A percentile compares a stretch with the other conserved stretches of the same genome.
Conservation (phyloP, 2,797 vertebrate species). For the Trachops cirrhosus region DNA sequence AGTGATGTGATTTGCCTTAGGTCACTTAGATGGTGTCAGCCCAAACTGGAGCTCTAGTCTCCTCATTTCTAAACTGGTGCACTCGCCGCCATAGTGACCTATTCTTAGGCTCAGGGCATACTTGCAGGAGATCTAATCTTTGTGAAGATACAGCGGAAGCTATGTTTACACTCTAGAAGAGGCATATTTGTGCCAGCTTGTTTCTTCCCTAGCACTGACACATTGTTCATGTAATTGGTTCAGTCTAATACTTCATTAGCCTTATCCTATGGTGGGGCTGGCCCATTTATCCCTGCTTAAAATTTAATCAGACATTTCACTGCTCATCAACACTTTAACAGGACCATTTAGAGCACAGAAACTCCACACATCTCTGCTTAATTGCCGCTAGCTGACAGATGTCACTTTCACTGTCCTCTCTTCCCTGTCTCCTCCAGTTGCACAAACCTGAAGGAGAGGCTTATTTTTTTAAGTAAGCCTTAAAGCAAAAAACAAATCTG, state of each 20-base stretch:
- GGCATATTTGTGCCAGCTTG: not conserved
- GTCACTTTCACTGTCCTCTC: slow-evolving; percentile 76
- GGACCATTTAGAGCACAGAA: slow-evolving; percentile 78
- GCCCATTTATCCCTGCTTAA: slow-evolving; percentile 80
- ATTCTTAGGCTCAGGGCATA: not conserved
- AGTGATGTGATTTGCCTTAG: not conserved
- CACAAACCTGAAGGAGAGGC: slow-evolving; percentile 62
- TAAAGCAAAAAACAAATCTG: slow-evolving; percentile 72
- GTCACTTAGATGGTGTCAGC: not conserved
- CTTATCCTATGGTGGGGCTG: slow-evolving; percentile 62
- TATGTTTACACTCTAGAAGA: not conserved
- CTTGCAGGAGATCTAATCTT: not conserved
- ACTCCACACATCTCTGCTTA: slow-evolving; percentile 80
- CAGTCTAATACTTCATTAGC: slow-evolving; percentile 67
- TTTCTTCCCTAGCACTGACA: slow-evolving; percentile 5
- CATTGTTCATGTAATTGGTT: slow-evolving; percentile 51
- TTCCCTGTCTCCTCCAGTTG: slow-evolving; percentile 67
- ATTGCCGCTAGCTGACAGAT: slow-evolving; percentile 82
- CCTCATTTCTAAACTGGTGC: not conserved
- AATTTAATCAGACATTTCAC: slow-evolving; percentile 86
- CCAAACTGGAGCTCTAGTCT: not conserved
- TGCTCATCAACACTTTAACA: slow-evolving; percentile 84
- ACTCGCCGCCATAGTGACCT: not conserved
- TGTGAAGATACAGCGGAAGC: not conserved
- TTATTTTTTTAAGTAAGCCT: slow-evolving; percentile 66